Base-by-base conservation (phyloP, 1,140 invertebrate genomes). In the Drosophila hydei region DNA sequence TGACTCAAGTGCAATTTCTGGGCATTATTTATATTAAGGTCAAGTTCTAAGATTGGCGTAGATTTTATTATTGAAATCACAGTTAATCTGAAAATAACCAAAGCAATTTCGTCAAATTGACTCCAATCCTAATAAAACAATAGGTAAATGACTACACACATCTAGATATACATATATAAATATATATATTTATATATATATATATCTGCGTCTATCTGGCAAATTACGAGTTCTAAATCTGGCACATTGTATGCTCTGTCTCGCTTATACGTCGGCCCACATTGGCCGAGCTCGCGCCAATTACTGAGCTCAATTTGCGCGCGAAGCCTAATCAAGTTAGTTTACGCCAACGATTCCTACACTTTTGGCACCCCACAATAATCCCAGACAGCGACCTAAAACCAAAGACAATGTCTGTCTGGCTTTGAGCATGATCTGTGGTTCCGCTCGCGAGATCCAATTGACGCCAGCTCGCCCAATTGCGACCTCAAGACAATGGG, bases 291-390 rank as follows among this genome's bases (percentile, higher is more conserved):
- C 36, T 74, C 62, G 45, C 67, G 56, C 25, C 42, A 75, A 42
- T 55, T 43, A 52, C 27, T 25, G 61, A 40, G 47, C 61, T 69
- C 77, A 87, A 87, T 77, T 87, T 81, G 81, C 67, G 61, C 68
- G 60, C 70, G 80, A 87, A 85, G 87, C 87, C 81, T 87, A 87
- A 85, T 85, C 81, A 87, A 87, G 67, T 87, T 85, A 87, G 87
- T 87, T 85, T 75, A 77, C 77, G 67, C 81, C 77, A 61, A 52
- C 70, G 48, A 67, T 62, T 77, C 48, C 74, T 38, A 65, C 33
- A 33, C 27, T 23, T 48, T 9, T 50, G 51, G 43, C 69, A 61
- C 78, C 75, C 78, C 25, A 72, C n/a, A 56, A 21, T 48, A 18
- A 43, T 4, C 2, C 2, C 7, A 4, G 12, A 38, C 6, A 3